Evolutionary conservation across 2,797 vertebrate genomes (phyloP).

Genomic region (Mormyrus hasselquistii): DNA sequence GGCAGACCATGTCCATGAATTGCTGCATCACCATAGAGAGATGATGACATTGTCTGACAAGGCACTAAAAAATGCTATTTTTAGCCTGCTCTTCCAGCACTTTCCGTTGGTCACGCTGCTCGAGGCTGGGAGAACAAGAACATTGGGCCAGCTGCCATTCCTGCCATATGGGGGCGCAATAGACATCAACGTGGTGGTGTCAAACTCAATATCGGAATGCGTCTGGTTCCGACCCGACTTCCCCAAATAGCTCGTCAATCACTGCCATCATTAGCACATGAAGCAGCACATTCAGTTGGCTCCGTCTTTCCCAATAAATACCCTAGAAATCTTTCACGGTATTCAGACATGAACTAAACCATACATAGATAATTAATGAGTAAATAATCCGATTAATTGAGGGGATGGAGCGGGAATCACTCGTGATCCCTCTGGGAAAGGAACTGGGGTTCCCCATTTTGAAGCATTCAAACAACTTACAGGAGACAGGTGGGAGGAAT

Average conservation of each 20-base stretch:
- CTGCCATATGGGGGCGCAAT: background rate
- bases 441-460: background rate
- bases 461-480: background rate
- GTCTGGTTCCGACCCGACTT: background rate
- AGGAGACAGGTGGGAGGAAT: background rate
- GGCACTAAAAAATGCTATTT: constrained; percentile 33
- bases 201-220: background rate
- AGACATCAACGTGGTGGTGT: background rate
- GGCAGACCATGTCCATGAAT: background rate
- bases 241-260: background rate
- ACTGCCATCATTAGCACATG: background rate
- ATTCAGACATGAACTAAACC: background rate
- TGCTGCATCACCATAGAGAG: background rate
- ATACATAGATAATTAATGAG: background rate
- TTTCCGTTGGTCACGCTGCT: constrained; percentile 42
- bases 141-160: constrained; percentile 12
- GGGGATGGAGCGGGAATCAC: background rate
- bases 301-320: background rate
- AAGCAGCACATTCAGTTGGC: background rate
- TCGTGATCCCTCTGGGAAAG: background rate
- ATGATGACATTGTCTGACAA: background rate
- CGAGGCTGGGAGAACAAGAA: constrained; percentile 26
- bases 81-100: constrained; percentile 33
- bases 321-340: background rate
- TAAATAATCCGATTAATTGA: background rate